phyloP scores from a whole-genome alignment of 1,140 invertebrate species.

The Philaenus spumarius region DNA sequence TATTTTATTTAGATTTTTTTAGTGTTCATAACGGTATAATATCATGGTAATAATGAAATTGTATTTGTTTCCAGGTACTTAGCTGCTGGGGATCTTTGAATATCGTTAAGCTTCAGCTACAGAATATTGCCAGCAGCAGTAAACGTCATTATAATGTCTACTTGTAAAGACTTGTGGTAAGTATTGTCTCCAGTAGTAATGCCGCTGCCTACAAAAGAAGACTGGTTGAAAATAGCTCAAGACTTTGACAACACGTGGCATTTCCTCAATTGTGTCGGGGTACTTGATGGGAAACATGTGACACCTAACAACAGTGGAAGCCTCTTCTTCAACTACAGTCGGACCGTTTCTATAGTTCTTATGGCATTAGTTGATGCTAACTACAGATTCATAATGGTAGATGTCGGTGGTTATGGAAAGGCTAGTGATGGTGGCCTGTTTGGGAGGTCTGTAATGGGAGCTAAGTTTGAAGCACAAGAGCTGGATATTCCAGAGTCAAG shows the following conservation, averaged over 20 bases:
- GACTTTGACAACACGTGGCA: neutral
- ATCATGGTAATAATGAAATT: too few species aligned
- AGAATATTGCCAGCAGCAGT: neutral
- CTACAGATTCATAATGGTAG: constrained; percentile 41
- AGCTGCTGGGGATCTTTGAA: too few species aligned
- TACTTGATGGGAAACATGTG: neutral
- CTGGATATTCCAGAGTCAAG: neutral
- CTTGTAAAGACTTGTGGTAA: neutral
- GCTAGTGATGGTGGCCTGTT: neutral
- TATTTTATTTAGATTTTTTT: too few species aligned
- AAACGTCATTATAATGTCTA: neutral
- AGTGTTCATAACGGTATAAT: too few species aligned
- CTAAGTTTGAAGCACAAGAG: neutral
- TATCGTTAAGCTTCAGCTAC: neutral
- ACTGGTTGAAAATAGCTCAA: neutral
- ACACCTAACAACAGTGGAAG: too few species aligned
- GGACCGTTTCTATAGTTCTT: constrained; percentile 39
- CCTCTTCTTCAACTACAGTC: constrained; percentile 39
- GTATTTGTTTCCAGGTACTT: too few species aligned
- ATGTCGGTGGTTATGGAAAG: constrained; percentile 32
- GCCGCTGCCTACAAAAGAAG: too few species aligned
- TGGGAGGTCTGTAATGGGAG: neutral
- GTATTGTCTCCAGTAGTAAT: too few species aligned
- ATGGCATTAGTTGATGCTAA: constrained; percentile 43
- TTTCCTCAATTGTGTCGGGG: neutral